Percentiles rank a stretch among this genome's conserved stretches.
Evolutionary conservation across 35 echinoderm and acorn worm genomes (phyloP).

Genomic region (Holothuria glaberrima): DNA sequence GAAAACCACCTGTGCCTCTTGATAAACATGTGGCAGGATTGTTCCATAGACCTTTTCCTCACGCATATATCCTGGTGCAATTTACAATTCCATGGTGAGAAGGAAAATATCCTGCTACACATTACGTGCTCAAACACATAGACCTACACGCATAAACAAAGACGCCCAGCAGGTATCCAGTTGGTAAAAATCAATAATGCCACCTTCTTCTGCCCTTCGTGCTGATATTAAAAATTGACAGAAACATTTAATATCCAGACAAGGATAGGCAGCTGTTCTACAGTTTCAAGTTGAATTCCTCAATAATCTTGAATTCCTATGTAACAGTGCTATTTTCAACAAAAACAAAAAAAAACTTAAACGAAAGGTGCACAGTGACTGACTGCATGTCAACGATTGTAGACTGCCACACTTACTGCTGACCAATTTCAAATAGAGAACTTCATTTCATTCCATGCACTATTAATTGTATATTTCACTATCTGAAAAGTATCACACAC

Average conservation of each 20-base stretch:
- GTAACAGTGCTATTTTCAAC: too few species aligned
- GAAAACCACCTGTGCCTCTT: conserved; percentile 43
- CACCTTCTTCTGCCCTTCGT: conserved; percentile 46
- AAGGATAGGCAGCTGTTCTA: conserved; percentile 37
- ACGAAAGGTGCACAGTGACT: too few species aligned
- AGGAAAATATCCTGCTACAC: conserved; percentile 32
- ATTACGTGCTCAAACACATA: conserved; percentile 38
- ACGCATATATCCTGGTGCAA: conserved; percentile 13
- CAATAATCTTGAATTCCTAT: too few species aligned
- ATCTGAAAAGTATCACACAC: too few species aligned
- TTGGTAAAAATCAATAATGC: conserved; percentile 45
- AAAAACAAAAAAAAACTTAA: too few species aligned
- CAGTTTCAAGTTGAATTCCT: too few species aligned
- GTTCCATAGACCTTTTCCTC: conserved; percentile 22
- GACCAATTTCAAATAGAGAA: too few species aligned
- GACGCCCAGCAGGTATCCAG: conserved; percentile 52
- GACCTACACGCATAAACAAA: conserved; percentile 37
- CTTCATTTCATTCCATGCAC: too few species aligned
- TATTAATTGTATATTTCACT: too few species aligned
- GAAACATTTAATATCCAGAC: conserved; percentile 50
- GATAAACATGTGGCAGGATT: conserved; percentile 19
- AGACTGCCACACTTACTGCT: too few species aligned
- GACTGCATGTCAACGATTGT: too few species aligned
- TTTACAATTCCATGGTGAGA: conserved; percentile 27
- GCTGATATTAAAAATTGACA: conserved; percentile 50